Evolutionary conservation across 2,888 invertebrate species (phyloP), one percentile per base, ranked within the genome.

Genomic region (Nematopogon swammerdamellus): DNA sequence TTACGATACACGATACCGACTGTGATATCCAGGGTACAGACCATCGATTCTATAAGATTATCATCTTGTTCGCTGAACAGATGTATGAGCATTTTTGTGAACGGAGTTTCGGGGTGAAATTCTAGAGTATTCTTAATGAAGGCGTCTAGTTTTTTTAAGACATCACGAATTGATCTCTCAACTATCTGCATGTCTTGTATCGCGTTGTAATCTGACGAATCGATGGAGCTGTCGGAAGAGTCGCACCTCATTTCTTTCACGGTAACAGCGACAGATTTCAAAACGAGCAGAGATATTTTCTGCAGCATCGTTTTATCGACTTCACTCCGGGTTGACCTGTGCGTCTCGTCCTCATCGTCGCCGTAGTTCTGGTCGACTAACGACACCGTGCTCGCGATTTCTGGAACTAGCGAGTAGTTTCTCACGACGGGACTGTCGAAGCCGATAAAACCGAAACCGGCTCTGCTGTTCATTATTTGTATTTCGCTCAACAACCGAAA

Each of bases 61-160:
- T 95, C 95, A 63, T 95, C 94, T 67, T 95, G 94, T 69, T 95
- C 93, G 59, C 90, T 89, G 62, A 95, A 94, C 51, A 95, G 74
- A 66, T 91, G 91, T 51, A 94, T 90, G 48, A 95, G 82, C 82
- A 94, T 91, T 71, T 93, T 92, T 1, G 92, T 91, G 57, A 94
- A 86, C 18, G 91, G 88, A 55, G 91, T 91, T 65, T 92, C 92
- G 0, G 94, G 94, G 70, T 93, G 92, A 63, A 91, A 94, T 54
- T 92, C 91, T 56, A 92, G 73, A 51, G 88, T 83, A 53, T 86
- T 84, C 62, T 94, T 90, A 10, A 95, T 87, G 61, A 92, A 93
- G 47, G 83, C 81, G 64, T 95, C 93, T 25, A 94, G 76, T 63
- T 92, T 91, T 57, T 87, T 86, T 17, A 92, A 68, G 0, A 92